Conservation (phyloP, 2,113 vertebrate species). For the Leptosomus discolor region DNA sequence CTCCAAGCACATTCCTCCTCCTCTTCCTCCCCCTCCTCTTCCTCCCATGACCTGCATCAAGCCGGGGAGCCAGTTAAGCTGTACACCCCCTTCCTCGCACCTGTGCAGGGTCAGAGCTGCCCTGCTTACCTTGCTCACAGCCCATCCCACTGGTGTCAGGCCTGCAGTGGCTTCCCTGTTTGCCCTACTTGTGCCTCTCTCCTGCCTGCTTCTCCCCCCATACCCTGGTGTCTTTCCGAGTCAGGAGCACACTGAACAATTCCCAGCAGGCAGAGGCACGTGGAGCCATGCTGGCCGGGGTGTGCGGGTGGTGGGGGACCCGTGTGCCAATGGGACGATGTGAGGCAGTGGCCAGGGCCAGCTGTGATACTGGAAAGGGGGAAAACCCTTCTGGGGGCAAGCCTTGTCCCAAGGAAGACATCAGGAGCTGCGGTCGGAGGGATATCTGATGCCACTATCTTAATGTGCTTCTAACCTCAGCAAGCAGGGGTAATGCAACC, state of each 20-base stretch:
- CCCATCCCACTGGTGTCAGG: background rate
- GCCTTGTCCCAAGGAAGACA: background rate
- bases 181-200: background rate
- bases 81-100: background rate
- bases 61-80: background rate
- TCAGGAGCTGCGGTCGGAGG: background rate
- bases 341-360: background rate
- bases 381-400: background rate
- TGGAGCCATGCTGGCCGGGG: rapidly evolving
- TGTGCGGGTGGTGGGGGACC: rapidly evolving
- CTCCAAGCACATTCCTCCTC: background rate
- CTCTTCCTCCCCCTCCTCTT: background rate
- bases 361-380: background rate
- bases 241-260: background rate
- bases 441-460: background rate
- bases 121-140: background rate
- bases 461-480: background rate
- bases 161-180: background rate
- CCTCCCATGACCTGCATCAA: background rate
- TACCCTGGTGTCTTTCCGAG: rapidly evolving
- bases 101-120: background rate
- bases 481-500: background rate
- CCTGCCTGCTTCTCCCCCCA: background rate
- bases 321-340: background rate
- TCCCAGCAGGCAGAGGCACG: background rate